Conservation (phyloP, 2,888 invertebrate species). For the Drosophila helvetica region DNA sequence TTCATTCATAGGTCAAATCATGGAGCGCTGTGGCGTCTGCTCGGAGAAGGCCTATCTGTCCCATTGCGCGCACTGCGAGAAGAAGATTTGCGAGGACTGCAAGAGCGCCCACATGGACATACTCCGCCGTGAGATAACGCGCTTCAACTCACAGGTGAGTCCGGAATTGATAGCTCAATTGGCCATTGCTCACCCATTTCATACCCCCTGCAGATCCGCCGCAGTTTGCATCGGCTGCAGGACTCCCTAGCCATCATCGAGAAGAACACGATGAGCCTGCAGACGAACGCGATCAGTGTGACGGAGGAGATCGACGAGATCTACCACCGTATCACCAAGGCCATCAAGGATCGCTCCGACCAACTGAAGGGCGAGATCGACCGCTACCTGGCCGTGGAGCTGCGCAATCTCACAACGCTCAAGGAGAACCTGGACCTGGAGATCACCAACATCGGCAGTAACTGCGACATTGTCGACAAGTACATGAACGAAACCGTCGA, state of each 20-base stretch:
- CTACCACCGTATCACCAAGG: constrained; percentile 93
- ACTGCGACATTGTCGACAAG: constrained; percentile 98
- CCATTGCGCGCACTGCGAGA: constrained; percentile 97
- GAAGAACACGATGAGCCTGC: constrained; percentile 94
- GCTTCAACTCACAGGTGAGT: constrained; percentile 92
- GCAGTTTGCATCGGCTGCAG: constrained; percentile 94
- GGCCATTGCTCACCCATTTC: neutral
- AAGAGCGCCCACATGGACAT: constrained; percentile 98
- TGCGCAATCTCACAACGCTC: constrained; percentile 92
- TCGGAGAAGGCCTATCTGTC: constrained; percentile 95
- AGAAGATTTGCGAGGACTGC: constrained; percentile 98
- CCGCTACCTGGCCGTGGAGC: constrained; percentile 94
- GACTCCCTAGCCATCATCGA: constrained; percentile 93
- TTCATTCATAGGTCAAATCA: constrained; percentile 87
- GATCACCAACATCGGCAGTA: constrained; percentile 96
- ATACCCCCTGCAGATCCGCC: constrained; percentile 86
- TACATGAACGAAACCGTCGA: constrained; percentile 95
- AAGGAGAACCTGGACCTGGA: constrained; percentile 98
- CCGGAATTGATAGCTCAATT: too few relatives aligned
- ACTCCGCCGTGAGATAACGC: constrained; percentile 93
- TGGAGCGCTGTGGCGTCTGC: constrained; percentile 97
- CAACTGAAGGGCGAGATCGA: constrained; percentile 95
- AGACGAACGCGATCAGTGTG: constrained; percentile 95
- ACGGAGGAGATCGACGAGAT: constrained; percentile 97
- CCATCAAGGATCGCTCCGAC: constrained; percentile 95